Evolutionary conservation across 2,888 invertebrate species (phyloP).

Genomic region (Julus scandinavius): DNA sequence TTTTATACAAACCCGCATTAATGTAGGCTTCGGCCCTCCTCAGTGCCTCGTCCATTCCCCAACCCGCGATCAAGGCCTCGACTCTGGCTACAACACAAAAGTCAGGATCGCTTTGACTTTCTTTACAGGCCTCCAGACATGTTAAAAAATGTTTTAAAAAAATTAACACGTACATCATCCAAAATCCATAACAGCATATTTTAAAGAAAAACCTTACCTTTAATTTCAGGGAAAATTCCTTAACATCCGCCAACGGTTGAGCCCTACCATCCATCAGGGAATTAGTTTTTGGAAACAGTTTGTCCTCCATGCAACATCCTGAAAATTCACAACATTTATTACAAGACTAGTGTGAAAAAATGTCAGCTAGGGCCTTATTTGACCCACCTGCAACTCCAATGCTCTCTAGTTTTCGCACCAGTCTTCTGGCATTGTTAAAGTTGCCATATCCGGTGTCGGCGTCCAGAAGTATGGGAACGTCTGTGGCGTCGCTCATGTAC

Average conservation of each 20-base stretch:
- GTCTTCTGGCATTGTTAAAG: conserved; percentile 67
- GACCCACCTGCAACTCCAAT: conserved; percentile 66
- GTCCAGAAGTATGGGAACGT: conserved; percentile 67
- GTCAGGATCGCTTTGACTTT: conserved; percentile 67
- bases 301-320: conserved; percentile 68
- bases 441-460: conserved; percentile 69
- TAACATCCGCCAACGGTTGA: conserved; percentile 66
- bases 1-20: conserved; percentile 60
- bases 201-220: conserved; percentile 63
- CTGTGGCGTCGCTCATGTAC: conserved; percentile 67
- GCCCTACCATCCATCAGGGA: conserved; percentile 66
- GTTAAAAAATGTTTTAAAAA: background rate
- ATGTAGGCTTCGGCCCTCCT: conserved; percentile 62
- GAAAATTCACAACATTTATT: background rate
- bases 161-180: background rate
- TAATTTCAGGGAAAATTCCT: conserved; percentile 68
- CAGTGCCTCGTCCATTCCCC: conserved; percentile 63
- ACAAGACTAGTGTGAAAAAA: background rate
- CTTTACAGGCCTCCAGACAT: conserved; percentile 66
- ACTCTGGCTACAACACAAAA: conserved; percentile 68
- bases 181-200: background rate
- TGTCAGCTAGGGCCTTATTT: too few species aligned
- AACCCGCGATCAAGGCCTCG: conserved; percentile 65
- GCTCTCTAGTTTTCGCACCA: conserved; percentile 67
- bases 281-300: conserved; percentile 68